Percentiles rank a stretch among this genome's conserved stretches.
phyloP scores from a whole-genome alignment of 1,140 invertebrate genomes.

The Papilio machaon region DNA sequence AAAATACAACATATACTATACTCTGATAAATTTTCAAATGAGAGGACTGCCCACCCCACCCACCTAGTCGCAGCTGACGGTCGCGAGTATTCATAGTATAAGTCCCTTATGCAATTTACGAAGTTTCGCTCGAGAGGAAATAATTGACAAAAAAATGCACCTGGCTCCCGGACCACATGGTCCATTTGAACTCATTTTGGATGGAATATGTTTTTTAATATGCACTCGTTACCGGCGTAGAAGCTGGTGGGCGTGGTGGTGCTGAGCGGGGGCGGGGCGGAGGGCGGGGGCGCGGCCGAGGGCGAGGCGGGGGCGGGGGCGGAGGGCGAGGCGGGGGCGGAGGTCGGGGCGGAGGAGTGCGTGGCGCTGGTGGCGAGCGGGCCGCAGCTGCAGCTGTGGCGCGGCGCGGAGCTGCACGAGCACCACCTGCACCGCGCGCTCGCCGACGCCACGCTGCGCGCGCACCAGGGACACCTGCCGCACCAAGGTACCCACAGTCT shows the following conservation, averaged over 20 bases:
- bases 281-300: not conserved
- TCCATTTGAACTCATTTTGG: too few species aligned
- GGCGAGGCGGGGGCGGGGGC: slow-evolving; percentile 27
- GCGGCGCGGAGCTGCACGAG: slow-evolving; percentile 57
- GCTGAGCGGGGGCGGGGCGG: slow-evolving; percentile 43
- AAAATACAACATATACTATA: too few species aligned
- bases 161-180: too few species aligned
- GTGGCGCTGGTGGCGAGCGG: slow-evolving; percentile 64
- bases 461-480: slow-evolving; percentile 47
- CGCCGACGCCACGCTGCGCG: slow-evolving; percentile 53
- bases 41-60: too few species aligned
- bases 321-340: slow-evolving; percentile 44
- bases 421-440: slow-evolving; percentile 61
- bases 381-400: slow-evolving; percentile 67
- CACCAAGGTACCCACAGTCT: slow-evolving; percentile 45
- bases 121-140: too few species aligned
- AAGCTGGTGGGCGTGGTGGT: slow-evolving; percentile 68
- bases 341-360: slow-evolving; percentile 42
- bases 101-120: too few species aligned
- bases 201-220: not conserved
- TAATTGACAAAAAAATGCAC: too few species aligned
- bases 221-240: slow-evolving; percentile 40
- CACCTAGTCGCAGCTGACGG: too few species aligned
- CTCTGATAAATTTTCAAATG: too few species aligned
- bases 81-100: too few species aligned